Percentiles rank a stretch among this genome's conserved stretches.
These are phyloP conservation scores for Cichladusa arquata DNA, from an alignment of 2,113 vertebrate species.

Conservation along the genomic window DNA sequence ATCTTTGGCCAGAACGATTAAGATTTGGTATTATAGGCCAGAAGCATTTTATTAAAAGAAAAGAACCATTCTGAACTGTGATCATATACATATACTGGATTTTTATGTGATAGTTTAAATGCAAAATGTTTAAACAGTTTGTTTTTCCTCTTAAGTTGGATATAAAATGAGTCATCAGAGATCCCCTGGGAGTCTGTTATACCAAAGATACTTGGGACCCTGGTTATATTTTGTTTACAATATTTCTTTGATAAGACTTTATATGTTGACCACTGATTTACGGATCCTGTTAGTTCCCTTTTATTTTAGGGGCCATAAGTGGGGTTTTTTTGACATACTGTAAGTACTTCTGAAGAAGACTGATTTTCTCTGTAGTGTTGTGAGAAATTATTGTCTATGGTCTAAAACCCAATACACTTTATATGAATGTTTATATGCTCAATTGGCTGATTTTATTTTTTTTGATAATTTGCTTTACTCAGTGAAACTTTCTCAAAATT, in stretches of 20 bases:
- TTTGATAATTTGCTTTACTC: not conserved
- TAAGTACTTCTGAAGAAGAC: slow-evolving; percentile 40
- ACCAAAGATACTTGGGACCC: slow-evolving; percentile 71
- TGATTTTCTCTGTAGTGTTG: slow-evolving; percentile 30
- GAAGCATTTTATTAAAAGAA: slow-evolving; percentile 5
- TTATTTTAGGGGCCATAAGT: not conserved
- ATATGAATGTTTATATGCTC: slow-evolving; percentile 11
- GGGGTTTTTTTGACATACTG: not conserved
- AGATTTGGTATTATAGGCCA: slow-evolving; percentile 43
- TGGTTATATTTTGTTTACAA: slow-evolving; percentile 70
- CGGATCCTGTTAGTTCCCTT: slow-evolving; percentile 3
- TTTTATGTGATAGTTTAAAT: slow-evolving; percentile 62
- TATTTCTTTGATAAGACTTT: slow-evolving; percentile 43
- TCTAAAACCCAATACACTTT: slow-evolving; percentile 50
- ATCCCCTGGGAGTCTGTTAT: slow-evolving; percentile 37
- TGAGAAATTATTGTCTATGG: not conserved
- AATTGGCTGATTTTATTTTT: not conserved
- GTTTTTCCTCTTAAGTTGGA: not conserved
- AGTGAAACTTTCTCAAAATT: not conserved
- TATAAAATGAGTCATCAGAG: slow-evolving; percentile 29
- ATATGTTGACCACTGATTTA: slow-evolving; percentile 31
- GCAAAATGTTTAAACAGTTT: slow-evolving; percentile 59
- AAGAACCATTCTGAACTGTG: slow-evolving; percentile 63
- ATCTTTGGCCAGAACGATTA: slow-evolving; percentile 78
- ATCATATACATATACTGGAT: slow-evolving; percentile 53